These are phyloP conservation scores for Leucophenga maculata DNA, from an alignment of 2,888 invertebrate genomes.

Conservation along the genomic window DNA sequence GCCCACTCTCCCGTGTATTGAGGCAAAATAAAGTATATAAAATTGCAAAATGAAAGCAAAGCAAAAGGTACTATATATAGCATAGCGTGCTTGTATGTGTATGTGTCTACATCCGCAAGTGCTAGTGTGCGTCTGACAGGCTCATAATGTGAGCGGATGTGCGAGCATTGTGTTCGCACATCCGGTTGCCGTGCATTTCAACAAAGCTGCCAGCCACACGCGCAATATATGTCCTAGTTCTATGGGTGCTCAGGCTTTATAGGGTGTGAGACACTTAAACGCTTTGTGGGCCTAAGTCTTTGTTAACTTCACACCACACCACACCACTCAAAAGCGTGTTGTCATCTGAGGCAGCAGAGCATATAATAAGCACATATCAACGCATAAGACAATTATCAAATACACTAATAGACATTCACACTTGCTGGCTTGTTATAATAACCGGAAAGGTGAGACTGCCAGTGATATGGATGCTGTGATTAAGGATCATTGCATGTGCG, in stretches of 20 bases:
- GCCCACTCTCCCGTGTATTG: background rate
- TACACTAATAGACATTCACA: constrained; percentile 16
- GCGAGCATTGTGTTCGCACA: constrained; percentile 64
- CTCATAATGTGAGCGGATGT: constrained; percentile 55
- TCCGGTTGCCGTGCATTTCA: constrained; percentile 58
- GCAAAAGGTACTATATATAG: background rate
- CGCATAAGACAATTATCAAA: constrained; percentile 15
- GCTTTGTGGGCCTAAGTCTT: too few relatives aligned
- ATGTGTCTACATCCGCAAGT: constrained; percentile 17
- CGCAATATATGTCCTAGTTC: background rate
- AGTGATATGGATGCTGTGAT: too few relatives aligned
- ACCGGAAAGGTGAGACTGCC: too few relatives aligned
- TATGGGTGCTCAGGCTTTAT: background rate
- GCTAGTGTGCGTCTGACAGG: constrained; percentile 54
- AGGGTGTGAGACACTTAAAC: too few relatives aligned
- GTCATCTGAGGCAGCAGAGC: constrained; percentile 53
- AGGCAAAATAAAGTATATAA: background rate
- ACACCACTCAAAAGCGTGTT: background rate
- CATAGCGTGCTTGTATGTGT: too few relatives aligned
- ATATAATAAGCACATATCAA: constrained; percentile 62
- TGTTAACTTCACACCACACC: background rate
- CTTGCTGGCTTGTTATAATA: background rate
- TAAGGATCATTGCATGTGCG: too few relatives aligned
- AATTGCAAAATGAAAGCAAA: background rate
- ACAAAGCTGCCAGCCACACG: constrained; percentile 49